A percentile compares a stretch with the other conserved stretches of the same genome.
Conservation (phyloP, 1,140 invertebrate species). For the Rhagoletis zephyria region DNA sequence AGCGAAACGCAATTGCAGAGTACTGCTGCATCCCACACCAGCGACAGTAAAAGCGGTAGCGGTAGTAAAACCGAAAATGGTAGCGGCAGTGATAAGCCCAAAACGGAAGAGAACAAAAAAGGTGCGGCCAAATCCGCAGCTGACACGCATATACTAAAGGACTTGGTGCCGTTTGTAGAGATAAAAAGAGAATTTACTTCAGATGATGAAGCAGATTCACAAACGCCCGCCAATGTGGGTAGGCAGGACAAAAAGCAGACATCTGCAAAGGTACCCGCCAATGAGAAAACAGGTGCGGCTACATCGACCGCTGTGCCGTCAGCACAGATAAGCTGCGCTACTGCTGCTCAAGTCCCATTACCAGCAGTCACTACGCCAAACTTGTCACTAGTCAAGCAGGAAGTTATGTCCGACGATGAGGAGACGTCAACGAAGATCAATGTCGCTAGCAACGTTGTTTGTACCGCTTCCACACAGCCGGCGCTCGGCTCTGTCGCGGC, state of each 20-base stretch:
- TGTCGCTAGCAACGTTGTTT: not conserved
- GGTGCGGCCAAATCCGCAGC: not conserved
- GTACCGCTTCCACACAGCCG: not conserved
- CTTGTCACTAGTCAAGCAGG: conserved; percentile 54
- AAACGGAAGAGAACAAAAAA: not conserved
- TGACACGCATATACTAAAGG: conserved; percentile 60
- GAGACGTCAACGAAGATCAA: not conserved
- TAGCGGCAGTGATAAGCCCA: not conserved
- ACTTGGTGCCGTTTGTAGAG: conserved; percentile 57
- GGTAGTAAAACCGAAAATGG: not conserved
- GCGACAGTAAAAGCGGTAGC: not conserved
- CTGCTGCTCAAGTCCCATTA: not conserved
- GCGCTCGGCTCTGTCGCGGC: not conserved
- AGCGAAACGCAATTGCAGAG: not conserved
- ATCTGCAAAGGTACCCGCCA: not conserved
- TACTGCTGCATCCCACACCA: not conserved
- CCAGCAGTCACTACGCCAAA: not conserved
- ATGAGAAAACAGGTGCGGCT: not conserved
- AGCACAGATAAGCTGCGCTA: not conserved
- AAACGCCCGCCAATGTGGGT: not conserved
- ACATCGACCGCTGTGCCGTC: not conserved
- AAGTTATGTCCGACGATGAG: conserved; percentile 56
- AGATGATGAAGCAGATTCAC: conserved; percentile 54
- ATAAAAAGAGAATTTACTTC: conserved; percentile 64
- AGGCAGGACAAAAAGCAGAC: not conserved